Evolutionary conservation across 2,797 vertebrate species (phyloP), one percentile per base, ranked within the genome.

Genomic region (Poeciliopsis paucimaculata): DNA sequence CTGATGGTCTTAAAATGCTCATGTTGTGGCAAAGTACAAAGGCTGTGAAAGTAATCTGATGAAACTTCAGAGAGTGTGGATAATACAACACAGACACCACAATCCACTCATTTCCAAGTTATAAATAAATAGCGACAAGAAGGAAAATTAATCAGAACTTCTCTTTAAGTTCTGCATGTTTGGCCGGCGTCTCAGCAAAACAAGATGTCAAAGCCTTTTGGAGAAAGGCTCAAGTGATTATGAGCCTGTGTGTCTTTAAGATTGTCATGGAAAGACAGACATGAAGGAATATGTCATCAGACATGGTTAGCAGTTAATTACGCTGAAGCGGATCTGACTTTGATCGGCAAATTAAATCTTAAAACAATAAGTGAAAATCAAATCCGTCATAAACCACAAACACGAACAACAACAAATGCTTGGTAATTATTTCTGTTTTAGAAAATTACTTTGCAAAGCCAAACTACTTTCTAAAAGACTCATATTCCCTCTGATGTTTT

Each of bases 251-350:
- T 0, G 60, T n/a, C 78, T 76, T 81, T 78, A 72, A 86, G 86
- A 79, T 82, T 82, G 47, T 82, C 74, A 81, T 68, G 55, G n/a
- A 77, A 49, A 83, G 51, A 75, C 57, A 66, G 66, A 83, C 79
- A 85, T 89, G 87, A 88, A 91, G 87, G 88, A 89, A 90, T 81
- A 87, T 90, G 86, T 86, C 88, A 89, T 87, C 86, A 89, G 71
- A 74, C 78, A 77, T 26, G 77, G 75, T 6, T 5, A 80, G 77
- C 66, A 74, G 80, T 83, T 45, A 86, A 81, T 86, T 82, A 89
- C 86, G 84, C 62, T 88, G 72, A 87, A 82, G 46, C 53, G 75
- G 80, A 80, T 86, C 28, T 46, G 68, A 75, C 79, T 87, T 86
- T 91, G 86, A 92, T 90, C 84, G 84, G 78, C 28, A 82, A 88